Evolutionary conservation across 2,113 vertebrate species (phyloP).

Genomic region (Catharus fuscescens): DNA sequence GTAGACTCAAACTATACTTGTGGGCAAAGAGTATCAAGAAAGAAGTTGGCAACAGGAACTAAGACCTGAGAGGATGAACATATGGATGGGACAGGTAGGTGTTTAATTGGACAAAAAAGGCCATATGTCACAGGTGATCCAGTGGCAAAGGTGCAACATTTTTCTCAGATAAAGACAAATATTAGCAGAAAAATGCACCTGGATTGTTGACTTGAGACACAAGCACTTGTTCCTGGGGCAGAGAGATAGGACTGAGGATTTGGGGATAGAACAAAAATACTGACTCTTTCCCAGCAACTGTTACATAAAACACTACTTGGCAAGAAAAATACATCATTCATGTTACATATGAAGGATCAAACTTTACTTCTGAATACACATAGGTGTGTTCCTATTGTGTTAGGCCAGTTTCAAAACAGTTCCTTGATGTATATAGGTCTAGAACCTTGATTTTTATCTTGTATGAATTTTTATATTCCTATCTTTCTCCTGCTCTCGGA

Average conservation of each 20-base stretch:
- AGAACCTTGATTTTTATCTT: not conserved
- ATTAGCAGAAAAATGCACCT: not conserved
- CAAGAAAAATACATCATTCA: not conserved
- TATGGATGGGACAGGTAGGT: not conserved
- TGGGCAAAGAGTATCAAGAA: not conserved
- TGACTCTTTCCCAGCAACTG: not conserved
- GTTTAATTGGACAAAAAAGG: not conserved
- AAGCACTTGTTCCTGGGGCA: not conserved
- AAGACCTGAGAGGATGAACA: not conserved
- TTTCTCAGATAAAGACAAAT: not conserved
- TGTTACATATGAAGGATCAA: not conserved
- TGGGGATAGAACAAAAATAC: not conserved
- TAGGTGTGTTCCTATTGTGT: not conserved
- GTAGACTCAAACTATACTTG: not conserved
- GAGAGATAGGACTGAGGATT: not conserved
- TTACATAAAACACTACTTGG: not conserved
- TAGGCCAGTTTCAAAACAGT: not conserved
- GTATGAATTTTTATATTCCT: not conserved
- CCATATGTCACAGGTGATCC: not conserved
- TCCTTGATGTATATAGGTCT: not conserved
- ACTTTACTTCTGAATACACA: not conserved
- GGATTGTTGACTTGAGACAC: not conserved
- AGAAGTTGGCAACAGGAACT: not conserved
- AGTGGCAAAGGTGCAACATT: not conserved
- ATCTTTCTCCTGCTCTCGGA: not conserved